Evolutionary conservation across 2,888 invertebrate species (phyloP), one percentile per base, ranked within the genome.

Genomic region (Athripsodes cinereus): DNA sequence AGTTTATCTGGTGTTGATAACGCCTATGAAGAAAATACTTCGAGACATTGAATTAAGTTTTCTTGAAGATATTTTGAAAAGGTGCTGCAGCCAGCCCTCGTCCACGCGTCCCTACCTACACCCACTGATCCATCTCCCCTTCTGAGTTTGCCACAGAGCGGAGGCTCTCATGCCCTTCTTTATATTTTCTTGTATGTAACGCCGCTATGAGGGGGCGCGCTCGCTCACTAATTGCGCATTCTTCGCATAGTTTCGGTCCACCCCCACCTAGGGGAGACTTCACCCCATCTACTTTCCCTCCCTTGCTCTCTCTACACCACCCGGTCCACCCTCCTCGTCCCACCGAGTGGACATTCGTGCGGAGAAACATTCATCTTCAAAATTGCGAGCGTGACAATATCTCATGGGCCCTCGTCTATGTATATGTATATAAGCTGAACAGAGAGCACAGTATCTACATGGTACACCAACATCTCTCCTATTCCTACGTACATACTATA

Each of bases 171-270:
- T 78, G 77, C 78, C 81, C 80, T 81, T 82, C 83, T 82, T 83
- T 83, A 83, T 83, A 83, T 83, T 83, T 83, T 83, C 83, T 83
- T 82, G 82, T 79, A 75, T 76, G 66, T 68, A 76, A 76, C 77
- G 74, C 74, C 75, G 75, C 70, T 74, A 74, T 77, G 75, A 70
- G 78, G 78, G 79, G 78, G 81, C 81, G 80, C 82, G 85, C 82
- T 82, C 84, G 85, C 84, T 87, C 90, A 90, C 90, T 91, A 91
- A 92, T 92, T 91, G 90, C 90, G 89, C 90, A 92, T 91, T 92
- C 91, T 90, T 91, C 88, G 89, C 90, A 91, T 91, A 91, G 90
- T 91, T 91, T 88, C 86, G 85, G 82, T 83, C 85, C 84, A 83
- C 81, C 76, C 76, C 75, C 40, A 13, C 40, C 40, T 40, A 40